Evolutionary conservation across 2,888 invertebrate species (phyloP), one percentile per base, ranked within the genome.

Genomic region (Acanthopleura granulata): DNA sequence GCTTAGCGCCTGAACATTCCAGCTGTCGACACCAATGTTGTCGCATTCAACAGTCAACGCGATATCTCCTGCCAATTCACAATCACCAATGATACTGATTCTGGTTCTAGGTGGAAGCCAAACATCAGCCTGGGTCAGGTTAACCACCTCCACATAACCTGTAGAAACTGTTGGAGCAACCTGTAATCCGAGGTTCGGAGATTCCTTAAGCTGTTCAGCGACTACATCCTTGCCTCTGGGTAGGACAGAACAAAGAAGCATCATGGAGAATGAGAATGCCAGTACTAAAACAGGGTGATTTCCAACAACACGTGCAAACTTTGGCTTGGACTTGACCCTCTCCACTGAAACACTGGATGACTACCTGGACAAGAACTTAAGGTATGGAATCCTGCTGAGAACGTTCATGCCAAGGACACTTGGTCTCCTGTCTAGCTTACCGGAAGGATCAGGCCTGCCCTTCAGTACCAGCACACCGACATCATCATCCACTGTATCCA

Each of bases 91-190:
- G 18, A 66, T 6, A 66, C 66, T 27, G 3, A 66, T 27, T 66
- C 66, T 22, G 15, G 66, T 25, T 25, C 29, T 22, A 22, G 66
- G 27, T 66, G 66, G 66, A 27, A 66, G 66, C 66, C 66, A 66
- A 22, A 66, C 29, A 27, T 66, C 66, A 16, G 18, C 6, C 29
- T 66, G 27, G 16, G 25, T 27, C 15, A 66, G 16, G 25, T 66
- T 66, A 15, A 66, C 16, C 15, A 66, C 66, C 25, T 66, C 66
- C 29, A 66, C 66, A 6, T 6, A 27, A 66, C 66, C 66, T 27
- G 22, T 15, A 6, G 66, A 66, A 66, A 66, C 25, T 27, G 66
- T 66, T 16, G 66, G 66, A 27, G 25, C 66, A 27, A 25, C 66
- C n/a, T n/a, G n/a, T n/a, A n/a, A n/a, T n/a, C 22, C 22, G 16